Evolutionary conservation across 2,888 invertebrate genomes (phyloP), one percentile per base, ranked within the genome.

Genomic region (Timema cristinae): DNA sequence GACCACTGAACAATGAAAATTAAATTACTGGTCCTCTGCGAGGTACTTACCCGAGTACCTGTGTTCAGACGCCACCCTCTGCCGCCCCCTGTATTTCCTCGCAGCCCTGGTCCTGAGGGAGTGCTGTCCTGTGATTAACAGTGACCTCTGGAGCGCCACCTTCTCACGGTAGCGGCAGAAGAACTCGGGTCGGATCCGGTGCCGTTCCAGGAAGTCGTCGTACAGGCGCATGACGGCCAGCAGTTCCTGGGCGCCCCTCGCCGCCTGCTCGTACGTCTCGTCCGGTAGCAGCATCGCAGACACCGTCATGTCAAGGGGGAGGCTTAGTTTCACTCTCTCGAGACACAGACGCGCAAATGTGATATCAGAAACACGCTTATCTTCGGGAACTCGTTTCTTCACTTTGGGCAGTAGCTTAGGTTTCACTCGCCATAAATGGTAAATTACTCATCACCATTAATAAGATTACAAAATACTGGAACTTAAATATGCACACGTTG

Each of bases 151-250:
- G 74, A 83, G 76, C 59, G 82, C 81, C 77, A 82, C 81, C 77
- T 83, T 82, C 78, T 86, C 86, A 70, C 87, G 84, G 81, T 91
- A 88, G 76, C 88, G 86, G 82, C 92, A 92, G 84, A 92, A 92
- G 83, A 92, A 91, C 81, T 92, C 91, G 0, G 91, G 89, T 49
- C 89, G 88, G 79, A 90, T 90, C 78, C 89, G 86, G 82, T 91
- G 87, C 67, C 85, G 83, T 75, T 85, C 85, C 73, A 90, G 84
- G 81, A 88, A 88, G 77, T 87, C 86, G 81, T 89, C 88, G 78
- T 88, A 88, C 77, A 86, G 85, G 73, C 85, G 84, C 74, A 87
- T 82, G 76, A 85, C 83, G 67, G 83, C 83, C 77, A 85, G 80
- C 77, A 82, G 78, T 73, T 81, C 81, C 71, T 81, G 80, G 61